phyloP scores from a whole-genome alignment of 2,888 invertebrate species.

The Hemithea aestivaria region DNA sequence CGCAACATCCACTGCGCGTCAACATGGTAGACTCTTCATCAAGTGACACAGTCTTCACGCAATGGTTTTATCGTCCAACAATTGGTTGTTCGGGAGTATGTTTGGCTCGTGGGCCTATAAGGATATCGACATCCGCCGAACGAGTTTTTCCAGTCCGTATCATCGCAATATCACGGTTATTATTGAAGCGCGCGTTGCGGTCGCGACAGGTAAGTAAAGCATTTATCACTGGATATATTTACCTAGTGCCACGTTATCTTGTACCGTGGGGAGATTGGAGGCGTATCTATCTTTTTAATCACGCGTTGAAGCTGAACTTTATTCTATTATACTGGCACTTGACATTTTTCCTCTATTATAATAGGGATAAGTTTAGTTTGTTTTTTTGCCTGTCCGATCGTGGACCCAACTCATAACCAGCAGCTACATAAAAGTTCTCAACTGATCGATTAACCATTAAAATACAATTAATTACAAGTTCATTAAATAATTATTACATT shows the following conservation, averaged over 20 bases:
- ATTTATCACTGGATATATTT: slow-evolving; percentile 73
- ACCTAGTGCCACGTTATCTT: slow-evolving; percentile 53
- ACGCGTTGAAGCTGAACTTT: slow-evolving; percentile 22
- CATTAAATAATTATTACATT: too few species aligned
- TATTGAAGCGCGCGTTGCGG: slow-evolving; percentile 74
- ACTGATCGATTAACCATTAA: too few species aligned
- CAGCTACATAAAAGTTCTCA: too few species aligned
- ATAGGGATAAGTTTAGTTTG: too few species aligned
- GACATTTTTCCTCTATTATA: too few species aligned
- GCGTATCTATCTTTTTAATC: slow-evolving; percentile 36
- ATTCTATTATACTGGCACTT: not conserved
- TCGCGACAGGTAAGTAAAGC: slow-evolving; percentile 75
- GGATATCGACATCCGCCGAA: slow-evolving; percentile 77
- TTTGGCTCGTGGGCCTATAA: slow-evolving; percentile 58
- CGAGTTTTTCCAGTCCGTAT: slow-evolving; percentile 79
- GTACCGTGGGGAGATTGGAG: slow-evolving; percentile 49
- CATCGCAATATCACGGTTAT: slow-evolving; percentile 79
- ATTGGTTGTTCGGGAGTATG: slow-evolving; percentile 27
- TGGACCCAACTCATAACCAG: too few species aligned
- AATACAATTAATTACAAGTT: too few species aligned
- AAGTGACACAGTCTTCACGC: slow-evolving; percentile 29
- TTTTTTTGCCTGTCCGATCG: too few species aligned
- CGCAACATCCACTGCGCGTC: slow-evolving; percentile 39
- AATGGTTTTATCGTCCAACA: slow-evolving; percentile 4
- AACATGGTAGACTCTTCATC: not conserved